These are phyloP conservation scores for Lithophane semibrunnea DNA, from an alignment of 2,888 invertebrate genomes.

Conservation along the genomic window DNA sequence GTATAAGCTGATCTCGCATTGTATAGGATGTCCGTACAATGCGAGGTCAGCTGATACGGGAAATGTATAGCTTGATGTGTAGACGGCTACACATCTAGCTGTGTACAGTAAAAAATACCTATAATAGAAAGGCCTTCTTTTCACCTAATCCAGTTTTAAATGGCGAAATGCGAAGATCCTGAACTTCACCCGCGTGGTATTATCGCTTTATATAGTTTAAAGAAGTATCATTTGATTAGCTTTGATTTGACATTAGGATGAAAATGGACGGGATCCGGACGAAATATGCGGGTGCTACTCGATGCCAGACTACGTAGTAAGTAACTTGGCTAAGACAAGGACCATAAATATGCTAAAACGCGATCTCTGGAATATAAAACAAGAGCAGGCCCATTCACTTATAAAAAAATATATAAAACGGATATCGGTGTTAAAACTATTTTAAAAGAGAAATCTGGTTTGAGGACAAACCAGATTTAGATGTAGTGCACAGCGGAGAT, in stretches of 20 bases:
- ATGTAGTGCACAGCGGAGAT: too few species aligned
- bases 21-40: too few species aligned
- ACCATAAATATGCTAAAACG: background rate
- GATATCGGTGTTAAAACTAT: background rate
- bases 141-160: background rate
- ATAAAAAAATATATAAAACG: background rate
- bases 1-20: too few species aligned
- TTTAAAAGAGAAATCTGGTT: background rate
- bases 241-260: conserved; percentile 16
- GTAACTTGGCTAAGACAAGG: background rate
- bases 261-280: conserved; percentile 16
- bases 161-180: background rate
- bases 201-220: background rate
- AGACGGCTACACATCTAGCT: too few species aligned
- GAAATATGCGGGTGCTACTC: conserved; percentile 24
- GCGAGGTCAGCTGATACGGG: too few species aligned
- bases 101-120: too few species aligned
- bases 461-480: background rate
- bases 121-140: background rate
- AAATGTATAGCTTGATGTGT: too few species aligned
- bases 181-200: background rate
- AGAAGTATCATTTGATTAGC: conserved; percentile 13
- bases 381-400: background rate
- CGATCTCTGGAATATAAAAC: background rate
- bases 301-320: background rate